A percentile compares a stretch with the other conserved stretches of the same genome.
Evolutionary conservation across 1,140 invertebrate genomes (phyloP).

Genomic region (Hetaerina americana): DNA sequence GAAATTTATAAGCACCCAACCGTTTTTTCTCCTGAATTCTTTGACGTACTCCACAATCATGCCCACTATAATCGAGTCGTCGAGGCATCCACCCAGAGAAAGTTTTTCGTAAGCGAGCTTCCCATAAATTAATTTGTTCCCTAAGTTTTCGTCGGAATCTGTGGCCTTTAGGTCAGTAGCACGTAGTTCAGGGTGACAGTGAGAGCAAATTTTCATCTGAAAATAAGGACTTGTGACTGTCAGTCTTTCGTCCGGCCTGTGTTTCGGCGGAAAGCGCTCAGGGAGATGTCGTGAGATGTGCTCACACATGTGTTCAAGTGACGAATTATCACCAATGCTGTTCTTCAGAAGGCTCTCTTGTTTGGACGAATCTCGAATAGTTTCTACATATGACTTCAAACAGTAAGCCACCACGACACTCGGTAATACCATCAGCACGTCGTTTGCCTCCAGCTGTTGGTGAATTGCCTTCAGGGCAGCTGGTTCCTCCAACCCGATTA

Average conservation of each 20-base stretch:
- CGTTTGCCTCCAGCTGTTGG: background rate
- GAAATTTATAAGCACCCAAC: slow-evolving; percentile 47
- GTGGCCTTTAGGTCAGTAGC: background rate
- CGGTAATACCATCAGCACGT: background rate
- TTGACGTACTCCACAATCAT: slow-evolving; percentile 45
- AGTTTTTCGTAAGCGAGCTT: slow-evolving; percentile 38
- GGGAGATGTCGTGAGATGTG: background rate
- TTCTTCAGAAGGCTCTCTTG: background rate
- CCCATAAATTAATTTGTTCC: slow-evolving; percentile 21
- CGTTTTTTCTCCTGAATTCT: slow-evolving; percentile 30
- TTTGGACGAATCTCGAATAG: background rate
- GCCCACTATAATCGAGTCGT: slow-evolving; percentile 35
- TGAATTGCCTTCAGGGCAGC: background rate
- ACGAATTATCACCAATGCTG: background rate
- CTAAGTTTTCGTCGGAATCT: background rate
- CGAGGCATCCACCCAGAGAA: slow-evolving; percentile 33
- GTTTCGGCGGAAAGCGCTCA: background rate
- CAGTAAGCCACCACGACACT: background rate
- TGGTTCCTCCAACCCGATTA: background rate
- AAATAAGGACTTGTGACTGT: background rate
- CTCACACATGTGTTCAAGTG: background rate
- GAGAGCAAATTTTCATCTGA: background rate
- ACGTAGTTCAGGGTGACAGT: background rate
- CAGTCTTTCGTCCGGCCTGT: background rate
- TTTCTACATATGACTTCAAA: background rate